These are phyloP conservation scores for Leptinotarsa undecemlineata DNA, from an alignment of 1,140 invertebrate species.

Conservation along the genomic window DNA sequence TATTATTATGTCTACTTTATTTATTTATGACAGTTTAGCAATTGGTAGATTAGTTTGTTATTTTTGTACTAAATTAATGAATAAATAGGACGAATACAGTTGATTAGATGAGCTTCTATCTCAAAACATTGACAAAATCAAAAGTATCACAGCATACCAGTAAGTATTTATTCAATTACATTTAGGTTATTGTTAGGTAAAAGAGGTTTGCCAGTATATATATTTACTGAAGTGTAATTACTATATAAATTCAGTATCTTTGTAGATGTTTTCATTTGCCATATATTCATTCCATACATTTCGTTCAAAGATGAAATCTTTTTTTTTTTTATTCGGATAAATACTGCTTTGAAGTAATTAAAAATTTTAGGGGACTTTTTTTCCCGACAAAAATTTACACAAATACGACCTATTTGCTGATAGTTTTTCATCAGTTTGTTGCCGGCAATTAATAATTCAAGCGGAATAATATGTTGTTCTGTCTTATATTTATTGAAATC, in stretches of 20 bases:
- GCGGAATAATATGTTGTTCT: too few species aligned
- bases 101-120: not conserved
- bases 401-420: too few species aligned
- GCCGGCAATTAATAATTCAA: too few species aligned
- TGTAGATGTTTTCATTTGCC: not conserved
- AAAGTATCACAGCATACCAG: not conserved
- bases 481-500: not conserved
- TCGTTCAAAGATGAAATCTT: too few species aligned
- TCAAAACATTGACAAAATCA: conserved; percentile 5
- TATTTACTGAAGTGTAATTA: not conserved
- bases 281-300: too few species aligned
- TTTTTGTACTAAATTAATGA: conserved; percentile 10
- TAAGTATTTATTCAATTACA: not conserved
- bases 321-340: too few species aligned
- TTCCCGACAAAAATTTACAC: too few species aligned
- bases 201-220: not conserved
- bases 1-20: conserved; percentile 17
- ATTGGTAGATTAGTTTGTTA: conserved; percentile 15
- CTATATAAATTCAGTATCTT: not conserved
- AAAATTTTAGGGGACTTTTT: too few species aligned
- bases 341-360: too few species aligned
- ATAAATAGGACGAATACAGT: conserved; percentile 11
- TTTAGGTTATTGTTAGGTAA: not conserved
- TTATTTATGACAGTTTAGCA: conserved; percentile 10
- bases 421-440: too few species aligned